A percentile compares a stretch with the other conserved stretches of the same genome.
phyloP scores from a whole-genome alignment of 92 coral and sea anemone species.

The Nematostella vectensis region DNA sequence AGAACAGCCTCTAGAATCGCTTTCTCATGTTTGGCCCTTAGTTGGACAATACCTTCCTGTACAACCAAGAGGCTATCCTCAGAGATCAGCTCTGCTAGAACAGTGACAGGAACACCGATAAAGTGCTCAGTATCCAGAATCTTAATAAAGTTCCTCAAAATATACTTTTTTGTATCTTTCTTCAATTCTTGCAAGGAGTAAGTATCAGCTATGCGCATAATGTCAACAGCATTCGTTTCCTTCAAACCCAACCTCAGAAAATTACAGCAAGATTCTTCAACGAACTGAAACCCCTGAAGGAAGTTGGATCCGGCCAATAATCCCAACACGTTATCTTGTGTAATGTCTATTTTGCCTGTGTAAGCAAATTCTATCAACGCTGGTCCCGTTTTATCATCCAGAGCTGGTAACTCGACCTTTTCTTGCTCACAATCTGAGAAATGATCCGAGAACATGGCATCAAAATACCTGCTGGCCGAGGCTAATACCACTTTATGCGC shows the following conservation, averaged over 20 bases:
- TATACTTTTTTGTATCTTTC: slow-evolving; percentile 22
- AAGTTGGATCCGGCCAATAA: slow-evolving; percentile 71
- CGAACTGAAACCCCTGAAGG: slow-evolving; percentile 52
- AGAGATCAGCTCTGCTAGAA: slow-evolving; percentile 39
- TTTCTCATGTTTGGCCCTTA: slow-evolving; percentile 51
- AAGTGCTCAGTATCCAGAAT: slow-evolving; percentile 49
- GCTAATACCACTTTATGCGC: slow-evolving; percentile 79
- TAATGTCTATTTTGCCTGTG: slow-evolving; percentile 52
- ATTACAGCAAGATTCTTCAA: slow-evolving; percentile 52
- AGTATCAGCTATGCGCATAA: slow-evolving; percentile 55
- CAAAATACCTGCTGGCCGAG: slow-evolving; percentile 63
- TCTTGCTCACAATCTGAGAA: slow-evolving; percentile 54
- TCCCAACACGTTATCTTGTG: slow-evolving; percentile 52
- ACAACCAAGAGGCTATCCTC: slow-evolving; percentile 46
- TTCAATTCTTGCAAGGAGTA: slow-evolving; percentile 33
- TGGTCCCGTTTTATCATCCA: slow-evolving; percentile 40
- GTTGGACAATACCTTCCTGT: slow-evolving; percentile 42
- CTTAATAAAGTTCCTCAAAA: slow-evolving; percentile 36
- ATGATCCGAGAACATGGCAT: slow-evolving; percentile 57
- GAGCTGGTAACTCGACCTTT: slow-evolving; percentile 39
- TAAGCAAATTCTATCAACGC: slow-evolving; percentile 78
- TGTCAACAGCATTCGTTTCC: slow-evolving; percentile 34
- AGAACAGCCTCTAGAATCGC: slow-evolving; percentile 52
- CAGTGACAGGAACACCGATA: slow-evolving; percentile 27
- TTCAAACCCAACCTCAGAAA: slow-evolving; percentile 34